These are phyloP conservation scores for Diuraphis noxia DNA, from an alignment of 1,140 invertebrate genomes.

Conservation along the genomic window DNA sequence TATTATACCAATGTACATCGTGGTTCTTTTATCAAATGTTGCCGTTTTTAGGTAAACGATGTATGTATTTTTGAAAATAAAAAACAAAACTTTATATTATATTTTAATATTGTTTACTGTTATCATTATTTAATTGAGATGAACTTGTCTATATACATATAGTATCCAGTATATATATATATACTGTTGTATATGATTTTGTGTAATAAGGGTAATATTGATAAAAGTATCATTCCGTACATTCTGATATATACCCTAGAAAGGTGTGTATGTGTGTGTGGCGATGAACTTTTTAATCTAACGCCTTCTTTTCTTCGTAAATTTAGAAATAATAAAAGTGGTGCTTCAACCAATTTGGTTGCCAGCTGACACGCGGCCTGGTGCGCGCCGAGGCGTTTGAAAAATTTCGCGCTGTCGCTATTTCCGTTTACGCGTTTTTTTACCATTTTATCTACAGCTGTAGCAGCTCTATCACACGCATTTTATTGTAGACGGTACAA, in stretches of 20 bases:
- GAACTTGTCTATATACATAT: no score
- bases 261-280: not conserved
- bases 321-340: constrained; percentile 31
- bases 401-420: constrained; percentile 1
- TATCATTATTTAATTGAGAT: not conserved
- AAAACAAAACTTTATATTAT: no score
- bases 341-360: constrained; percentile 36
- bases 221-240: not conserved
- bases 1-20: no score
- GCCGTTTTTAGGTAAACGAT: no score
- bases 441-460: not conserved
- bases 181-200: no score
- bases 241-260: not conserved
- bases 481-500: not conserved
- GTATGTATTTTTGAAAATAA: no score
- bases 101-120: not conserved
- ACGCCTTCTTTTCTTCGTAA: not conserved
- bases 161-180: no score
- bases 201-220: no score
- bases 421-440: not conserved
- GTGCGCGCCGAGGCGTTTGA: not conserved
- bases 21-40: no score
- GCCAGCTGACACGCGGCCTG: constrained; percentile 35
- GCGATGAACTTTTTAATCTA: constrained; percentile 28
- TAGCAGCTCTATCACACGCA: not conserved